Conservation (phyloP, 2,113 vertebrate genomes). For the Engystomops pustulosus region DNA sequence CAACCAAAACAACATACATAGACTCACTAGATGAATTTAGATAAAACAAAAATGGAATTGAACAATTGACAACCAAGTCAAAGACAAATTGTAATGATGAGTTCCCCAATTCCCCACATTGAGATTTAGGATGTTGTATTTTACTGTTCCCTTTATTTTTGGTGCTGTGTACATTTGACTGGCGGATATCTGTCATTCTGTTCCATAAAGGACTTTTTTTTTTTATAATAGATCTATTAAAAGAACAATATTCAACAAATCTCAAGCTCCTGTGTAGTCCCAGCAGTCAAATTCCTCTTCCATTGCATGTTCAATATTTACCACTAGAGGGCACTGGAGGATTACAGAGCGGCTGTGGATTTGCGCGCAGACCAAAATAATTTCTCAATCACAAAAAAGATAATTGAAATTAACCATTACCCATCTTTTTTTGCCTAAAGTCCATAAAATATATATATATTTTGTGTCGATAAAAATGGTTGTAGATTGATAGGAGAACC, state of each 20-base stretch:
- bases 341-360: background rate
- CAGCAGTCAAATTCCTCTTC: background rate
- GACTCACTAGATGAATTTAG: no score
- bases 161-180: no score
- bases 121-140: no score
- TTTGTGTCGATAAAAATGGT: constrained; percentile 25
- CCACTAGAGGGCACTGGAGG: constrained; percentile 22
- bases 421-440: constrained; percentile 45
- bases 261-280: background rate
- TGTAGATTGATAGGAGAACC: constrained; percentile 27
- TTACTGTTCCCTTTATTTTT: no score
- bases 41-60: no score
- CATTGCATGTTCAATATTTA: background rate
- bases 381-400: constrained; percentile 20
- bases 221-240: no score
- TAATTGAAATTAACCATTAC: constrained; percentile 44
- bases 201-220: no score
- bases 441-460: constrained; percentile 39
- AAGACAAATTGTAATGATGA: no score
- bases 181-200: no score
- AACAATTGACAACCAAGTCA: no score
- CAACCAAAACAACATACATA: no score
- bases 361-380: background rate
- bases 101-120: no score
- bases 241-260: background rate